Conservation (phyloP, 1,140 invertebrate genomes). For the Eufriesea mexicana region DNA sequence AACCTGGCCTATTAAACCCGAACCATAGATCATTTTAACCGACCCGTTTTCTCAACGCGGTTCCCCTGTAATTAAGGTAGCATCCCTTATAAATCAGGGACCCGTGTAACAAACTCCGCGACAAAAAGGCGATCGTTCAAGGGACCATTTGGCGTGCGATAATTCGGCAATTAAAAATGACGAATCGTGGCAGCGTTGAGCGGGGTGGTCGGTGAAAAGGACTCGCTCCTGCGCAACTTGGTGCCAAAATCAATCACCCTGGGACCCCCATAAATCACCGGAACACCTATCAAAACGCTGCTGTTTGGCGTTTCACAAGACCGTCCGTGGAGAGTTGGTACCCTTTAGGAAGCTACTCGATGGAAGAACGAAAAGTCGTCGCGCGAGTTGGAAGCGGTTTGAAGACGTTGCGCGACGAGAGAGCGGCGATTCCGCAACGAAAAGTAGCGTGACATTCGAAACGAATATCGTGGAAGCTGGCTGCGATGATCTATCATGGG, state of each 20-base stretch:
- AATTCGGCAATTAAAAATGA: background rate
- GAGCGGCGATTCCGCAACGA: background rate
- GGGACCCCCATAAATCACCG: background rate
- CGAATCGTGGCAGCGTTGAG: background rate
- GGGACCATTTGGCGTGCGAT: background rate
- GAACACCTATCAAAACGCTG: background rate
- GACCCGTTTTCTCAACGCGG: background rate
- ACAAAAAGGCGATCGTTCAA: too few relatives aligned
- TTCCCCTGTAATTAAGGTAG: too few relatives aligned
- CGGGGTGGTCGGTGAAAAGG: background rate
- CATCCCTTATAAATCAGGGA: too few relatives aligned
- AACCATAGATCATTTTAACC: background rate
- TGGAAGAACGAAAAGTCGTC: background rate
- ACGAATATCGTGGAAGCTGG: background rate
- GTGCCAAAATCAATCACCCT: background rate
- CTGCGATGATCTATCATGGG: background rate
- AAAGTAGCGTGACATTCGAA: conserved; percentile 14
- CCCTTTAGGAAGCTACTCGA: background rate
- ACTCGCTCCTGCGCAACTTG: background rate
- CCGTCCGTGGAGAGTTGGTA: background rate
- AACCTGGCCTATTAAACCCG: background rate
- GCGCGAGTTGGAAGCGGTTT: background rate
- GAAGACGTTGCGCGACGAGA: background rate
- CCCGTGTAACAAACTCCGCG: too few relatives aligned
- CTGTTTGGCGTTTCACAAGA: background rate